Evolutionary conservation across 2,113 vertebrate species (phyloP), one percentile per base, ranked within the genome.

Genomic region (Tragelaphus scriptus): DNA sequence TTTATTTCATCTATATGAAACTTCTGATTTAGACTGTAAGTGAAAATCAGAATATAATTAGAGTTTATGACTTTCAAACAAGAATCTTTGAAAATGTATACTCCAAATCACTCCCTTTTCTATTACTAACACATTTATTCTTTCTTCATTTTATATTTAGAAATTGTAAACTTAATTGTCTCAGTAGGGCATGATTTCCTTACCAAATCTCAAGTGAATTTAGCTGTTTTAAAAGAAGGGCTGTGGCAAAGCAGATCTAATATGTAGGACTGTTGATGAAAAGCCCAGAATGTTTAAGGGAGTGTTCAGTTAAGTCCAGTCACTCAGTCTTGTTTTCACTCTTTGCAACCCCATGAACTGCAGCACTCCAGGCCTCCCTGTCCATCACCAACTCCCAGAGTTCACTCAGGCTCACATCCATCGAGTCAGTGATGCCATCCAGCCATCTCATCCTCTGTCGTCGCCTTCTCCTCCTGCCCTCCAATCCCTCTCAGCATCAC

Each of bases 91-190:
- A 79, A 96, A 97, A 93, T 26, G 77, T 58, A 49, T 36, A 81
- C 63, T 91, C 47, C 3, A 90, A 59, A 80, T 61, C 89, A 95
- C 51, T 21, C 32, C 79, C 85, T 63, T 49, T 55, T 56, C 58
- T 6, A 85, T 75, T 84, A 85, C 51, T 47, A 88, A 92, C 75
- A 92, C 65, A 40, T 89, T 97, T 94, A 95, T 68, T 56, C 75
- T 91, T 92, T 25, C 10, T 97, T 96, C n/a, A 77, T 84, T 84
- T 96, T 94, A 96, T 55, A 87, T 98, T 94, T 94, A 86, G 89
- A 97, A 95, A 71, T 59, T 21, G n/a, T 75, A 96, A 94, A 58
- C 26, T 40, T 93, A 88, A 49, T 91, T 97, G 85, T 90, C 56
- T 96, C 91, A 80, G 23, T 32, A 30, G 88, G 85, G 79, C 36